A percentile compares a stretch with the other conserved stretches of the same genome.
Conservation (phyloP, 2,888 invertebrate species). For the Epinotia bilunana region DNA sequence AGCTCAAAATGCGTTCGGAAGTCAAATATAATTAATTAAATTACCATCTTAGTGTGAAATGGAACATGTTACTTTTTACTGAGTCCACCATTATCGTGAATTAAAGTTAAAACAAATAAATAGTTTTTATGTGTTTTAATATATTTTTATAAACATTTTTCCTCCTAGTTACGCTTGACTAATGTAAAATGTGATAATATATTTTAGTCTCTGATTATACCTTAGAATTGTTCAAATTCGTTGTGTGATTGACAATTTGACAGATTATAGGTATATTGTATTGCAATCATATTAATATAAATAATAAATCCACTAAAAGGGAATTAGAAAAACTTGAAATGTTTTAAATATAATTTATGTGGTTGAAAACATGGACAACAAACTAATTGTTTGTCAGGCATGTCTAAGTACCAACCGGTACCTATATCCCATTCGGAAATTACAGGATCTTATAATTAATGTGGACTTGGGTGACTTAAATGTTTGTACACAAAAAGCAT, state of each 20-base stretch:
- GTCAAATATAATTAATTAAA: too few relatives aligned
- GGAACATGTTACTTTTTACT: too few relatives aligned
- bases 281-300: not conserved
- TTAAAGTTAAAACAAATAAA: too few relatives aligned
- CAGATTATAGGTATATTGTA: not conserved
- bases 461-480: conserved; percentile 6
- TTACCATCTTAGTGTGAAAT: too few relatives aligned
- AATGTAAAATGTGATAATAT: not conserved
- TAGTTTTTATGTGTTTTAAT: too few relatives aligned
- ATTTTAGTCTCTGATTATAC: not conserved
- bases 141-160: too few relatives aligned
- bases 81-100: too few relatives aligned
- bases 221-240: not conserved
- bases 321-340: not conserved
- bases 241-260: not conserved
- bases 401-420: conserved; percentile 29
- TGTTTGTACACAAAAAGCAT: conserved; percentile 18
- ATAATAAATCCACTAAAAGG: too few relatives aligned
- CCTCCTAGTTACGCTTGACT: too few relatives aligned
- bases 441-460: conserved; percentile 7
- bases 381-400: conserved; percentile 26
- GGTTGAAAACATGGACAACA: conserved; percentile 16
- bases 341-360: not conserved
- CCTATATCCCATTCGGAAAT: conserved; percentile 13
- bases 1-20: too few relatives aligned